Base-by-base conservation (phyloP, 1,140 invertebrate species). In the Ostrea edulis region DNA sequence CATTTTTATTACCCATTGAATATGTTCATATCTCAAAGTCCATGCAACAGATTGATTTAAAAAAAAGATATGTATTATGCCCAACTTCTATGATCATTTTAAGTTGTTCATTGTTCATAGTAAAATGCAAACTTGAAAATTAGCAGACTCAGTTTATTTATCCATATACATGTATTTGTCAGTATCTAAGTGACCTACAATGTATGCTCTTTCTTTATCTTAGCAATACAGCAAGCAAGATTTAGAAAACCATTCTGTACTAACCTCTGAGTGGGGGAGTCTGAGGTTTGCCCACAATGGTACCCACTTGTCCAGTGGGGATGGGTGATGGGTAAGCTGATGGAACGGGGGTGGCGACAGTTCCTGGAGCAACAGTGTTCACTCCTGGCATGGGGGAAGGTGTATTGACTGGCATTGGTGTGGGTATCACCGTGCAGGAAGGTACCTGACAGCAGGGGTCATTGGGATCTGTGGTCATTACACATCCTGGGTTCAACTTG, bases 361-460 rank as follows among this genome's bases (percentile, higher is more conserved):
- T 51, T 58, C 84, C 84, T 68, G 84, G 84, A 8, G 44, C 55
- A 3, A 68, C 52, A 22, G 84, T 54, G 51, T n/a, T 25, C 68
- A 77, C 3, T 71, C 65, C 51, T 51, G 86, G 53, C 22, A n/a
- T 82, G 25, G 86, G 52, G 8, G 71, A 20, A 25, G 85, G 85
- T 53, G 68, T 58, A 14, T 81, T 62, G 20, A 58, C 89, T 77
- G 91, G 89, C 22, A n/a, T 53, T 29, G 91, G 91, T 22, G 91
- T 92, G 12, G 91, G 91, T 2, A 89, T 35, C 14, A 87, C 52
- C 12, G 83, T 65, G 86, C 93, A 93, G 53, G 90, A 84, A 68
- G 93, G 92, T 5, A 93, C 71, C 84, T 92, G 91, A 86, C 93
- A 93, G 77, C 93, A 93, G 8, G 89, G 58, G 68, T 93, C 93